A percentile compares a stretch with the other conserved stretches of the same genome.
These are phyloP conservation scores for Euplexia lucipara DNA, from an alignment of 2,888 invertebrate genomes.

Conservation along the genomic window DNA sequence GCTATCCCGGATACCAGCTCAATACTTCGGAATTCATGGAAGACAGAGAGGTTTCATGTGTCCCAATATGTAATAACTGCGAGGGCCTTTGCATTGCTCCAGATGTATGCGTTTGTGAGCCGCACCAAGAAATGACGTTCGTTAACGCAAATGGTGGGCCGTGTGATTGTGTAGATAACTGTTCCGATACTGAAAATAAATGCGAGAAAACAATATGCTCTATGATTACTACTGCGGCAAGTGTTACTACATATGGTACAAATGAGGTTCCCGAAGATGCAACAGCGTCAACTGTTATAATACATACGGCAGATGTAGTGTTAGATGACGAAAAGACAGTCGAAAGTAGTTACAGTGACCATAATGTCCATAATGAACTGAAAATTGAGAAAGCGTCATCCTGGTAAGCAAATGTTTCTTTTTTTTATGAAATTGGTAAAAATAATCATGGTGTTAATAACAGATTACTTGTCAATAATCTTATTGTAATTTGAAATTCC, in stretches of 20 bases:
- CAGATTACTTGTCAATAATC: too few species aligned
- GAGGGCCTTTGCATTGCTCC: conserved; percentile 60
- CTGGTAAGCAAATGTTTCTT: too few species aligned
- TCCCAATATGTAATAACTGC: conserved; percentile 60
- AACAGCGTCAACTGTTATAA: not conserved
- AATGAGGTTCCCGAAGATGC: not conserved
- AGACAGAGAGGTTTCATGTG: conserved; percentile 32
- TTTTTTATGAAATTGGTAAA: too few species aligned
- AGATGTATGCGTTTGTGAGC: conserved; percentile 55
- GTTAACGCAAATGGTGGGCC: conserved; percentile 39
- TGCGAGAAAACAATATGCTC: conserved; percentile 61
- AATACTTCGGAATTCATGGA: not conserved
- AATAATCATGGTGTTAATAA: too few species aligned
- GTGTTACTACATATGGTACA: not conserved
- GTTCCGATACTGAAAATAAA: conserved; percentile 15
- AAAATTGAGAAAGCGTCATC: conserved; percentile 25
- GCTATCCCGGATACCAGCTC: conserved; percentile 57
- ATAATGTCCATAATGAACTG: conserved; percentile 13
- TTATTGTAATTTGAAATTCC: too few species aligned
- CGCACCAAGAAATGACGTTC: conserved; percentile 28
- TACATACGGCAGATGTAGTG: not conserved
- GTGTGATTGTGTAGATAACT: conserved; percentile 56
- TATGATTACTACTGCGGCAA: conserved; percentile 5
- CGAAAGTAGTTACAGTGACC: conserved; percentile 1
- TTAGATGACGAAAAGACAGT: not conserved